Evolutionary conservation across 2,113 vertebrate species (phyloP).

Genomic region (Menidia beryllina): DNA sequence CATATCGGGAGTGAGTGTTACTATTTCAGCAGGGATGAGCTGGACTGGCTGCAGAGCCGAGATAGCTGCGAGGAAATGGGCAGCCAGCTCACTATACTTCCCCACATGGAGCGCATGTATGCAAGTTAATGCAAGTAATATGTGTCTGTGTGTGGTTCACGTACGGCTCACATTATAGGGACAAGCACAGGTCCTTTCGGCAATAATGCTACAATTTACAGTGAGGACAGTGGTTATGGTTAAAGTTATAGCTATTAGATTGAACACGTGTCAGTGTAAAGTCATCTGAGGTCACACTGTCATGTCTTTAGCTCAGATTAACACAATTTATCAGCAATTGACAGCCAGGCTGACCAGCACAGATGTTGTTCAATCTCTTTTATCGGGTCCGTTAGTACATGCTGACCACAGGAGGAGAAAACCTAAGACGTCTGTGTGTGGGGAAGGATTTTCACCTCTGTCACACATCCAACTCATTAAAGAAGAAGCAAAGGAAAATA

Average conservation of each 20-base stretch:
- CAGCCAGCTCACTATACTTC: conserved; percentile 64
- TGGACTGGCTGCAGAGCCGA: conserved; percentile 64
- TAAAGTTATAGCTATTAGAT: not conserved
- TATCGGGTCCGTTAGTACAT: conserved; percentile 46
- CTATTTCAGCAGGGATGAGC: conserved; percentile 67
- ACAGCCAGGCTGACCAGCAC: conserved; percentile 53
- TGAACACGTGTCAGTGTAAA: not conserved
- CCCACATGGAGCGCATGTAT: conserved; percentile 62
- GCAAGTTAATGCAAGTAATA: conserved; percentile 2
- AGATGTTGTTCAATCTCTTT: conserved; percentile 56
- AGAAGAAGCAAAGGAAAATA: too few relatives aligned
- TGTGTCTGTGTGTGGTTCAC: conserved; percentile 1
- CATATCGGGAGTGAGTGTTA: conserved; percentile 56
- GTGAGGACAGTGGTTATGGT: not conserved
- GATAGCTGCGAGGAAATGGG: conserved; percentile 61
- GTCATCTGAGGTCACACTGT: conserved; percentile 3
- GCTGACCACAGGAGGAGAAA: conserved; percentile 25
- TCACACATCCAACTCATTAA: not conserved
- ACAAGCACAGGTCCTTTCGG: not conserved
- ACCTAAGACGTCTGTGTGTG: conserved; percentile 1
- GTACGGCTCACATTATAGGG: not conserved
- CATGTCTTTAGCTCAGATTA: not conserved
- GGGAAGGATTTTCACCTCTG: not conserved
- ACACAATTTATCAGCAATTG: conserved; percentile 5
- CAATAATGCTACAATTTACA: not conserved